A percentile compares a stretch with the other conserved stretches of the same genome.
These are phyloP conservation scores for Tenodera sinensis DNA, from an alignment of 2,888 invertebrate species.

Conservation along the genomic window DNA sequence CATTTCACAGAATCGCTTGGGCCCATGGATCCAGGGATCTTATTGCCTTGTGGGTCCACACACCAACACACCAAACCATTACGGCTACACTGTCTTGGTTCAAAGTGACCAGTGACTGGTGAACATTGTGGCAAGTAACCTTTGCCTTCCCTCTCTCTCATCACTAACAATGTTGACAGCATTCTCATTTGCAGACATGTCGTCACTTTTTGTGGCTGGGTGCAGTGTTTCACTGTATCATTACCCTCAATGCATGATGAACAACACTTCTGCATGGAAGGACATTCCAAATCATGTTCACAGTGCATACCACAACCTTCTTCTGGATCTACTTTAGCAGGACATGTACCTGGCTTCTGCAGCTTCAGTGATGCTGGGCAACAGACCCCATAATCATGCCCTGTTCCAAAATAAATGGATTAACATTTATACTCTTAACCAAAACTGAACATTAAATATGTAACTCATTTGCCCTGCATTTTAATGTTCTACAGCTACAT, in stretches of 20 bases:
- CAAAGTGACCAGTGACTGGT: conserved; percentile 60
- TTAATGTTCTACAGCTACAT: too few relatives aligned
- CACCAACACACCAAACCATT: conserved; percentile 88
- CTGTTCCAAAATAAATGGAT: conserved; percentile 39
- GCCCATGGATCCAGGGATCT: conserved; percentile 76
- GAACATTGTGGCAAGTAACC: conserved; percentile 83
- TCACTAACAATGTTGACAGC: conserved; percentile 69
- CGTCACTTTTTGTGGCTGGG: conserved; percentile 71
- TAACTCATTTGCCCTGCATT: too few relatives aligned
- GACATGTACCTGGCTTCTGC: conserved; percentile 75
- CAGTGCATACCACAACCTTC: conserved; percentile 57
- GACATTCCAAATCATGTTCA: conserved; percentile 76
- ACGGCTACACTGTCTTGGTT: conserved; percentile 73
- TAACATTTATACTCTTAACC: too few relatives aligned
- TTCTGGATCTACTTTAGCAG: conserved; percentile 49
- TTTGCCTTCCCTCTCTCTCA: conserved; percentile 74
- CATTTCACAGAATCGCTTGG: conserved; percentile 68
- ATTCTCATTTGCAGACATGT: conserved; percentile 75
- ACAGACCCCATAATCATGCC: conserved; percentile 84
- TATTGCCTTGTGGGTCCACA: conserved; percentile 71
- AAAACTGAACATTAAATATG: too few relatives aligned
- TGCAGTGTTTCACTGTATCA: conserved; percentile 69
- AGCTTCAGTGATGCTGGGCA: conserved; percentile 75
- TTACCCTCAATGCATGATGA: conserved; percentile 49
- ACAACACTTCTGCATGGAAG: conserved; percentile 79